A percentile compares a stretch with the other conserved stretches of the same genome.
These are phyloP conservation scores for Argentina silus DNA, from an alignment of 2,797 vertebrate genomes.

Conservation along the genomic window DNA sequence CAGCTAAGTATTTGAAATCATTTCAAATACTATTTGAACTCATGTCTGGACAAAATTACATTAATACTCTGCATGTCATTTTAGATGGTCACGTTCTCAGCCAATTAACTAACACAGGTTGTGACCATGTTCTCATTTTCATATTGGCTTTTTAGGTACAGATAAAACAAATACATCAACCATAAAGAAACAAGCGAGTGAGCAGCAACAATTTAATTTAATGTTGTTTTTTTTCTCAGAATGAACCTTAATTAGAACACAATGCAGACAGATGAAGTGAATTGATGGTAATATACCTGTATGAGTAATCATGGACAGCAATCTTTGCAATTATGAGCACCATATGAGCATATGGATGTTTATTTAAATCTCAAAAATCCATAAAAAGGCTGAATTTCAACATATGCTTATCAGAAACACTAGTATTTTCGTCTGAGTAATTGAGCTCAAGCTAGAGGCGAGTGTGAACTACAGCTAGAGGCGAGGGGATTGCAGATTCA, in stretches of 20 bases:
- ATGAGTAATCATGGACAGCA: not conserved
- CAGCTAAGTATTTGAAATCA: too few relatives aligned
- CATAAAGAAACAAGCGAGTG: constrained; percentile 32
- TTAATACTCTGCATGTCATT: not conserved
- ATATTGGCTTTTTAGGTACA: not conserved
- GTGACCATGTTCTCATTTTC: constrained; percentile 21
- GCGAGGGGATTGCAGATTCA: not conserved
- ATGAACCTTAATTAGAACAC: not conserved
- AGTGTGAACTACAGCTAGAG: not conserved
- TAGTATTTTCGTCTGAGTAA: too few relatives aligned
- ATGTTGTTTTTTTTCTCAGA: not conserved
- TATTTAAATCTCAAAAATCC: not conserved
- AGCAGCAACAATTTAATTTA: not conserved
- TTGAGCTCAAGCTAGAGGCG: not conserved
- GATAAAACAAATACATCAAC: constrained; percentile 20
- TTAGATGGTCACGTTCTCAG: constrained; percentile 1
- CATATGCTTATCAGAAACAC: too few relatives aligned
- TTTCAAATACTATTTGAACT: too few relatives aligned
- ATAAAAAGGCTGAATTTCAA: too few relatives aligned
- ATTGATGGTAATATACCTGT: not conserved
- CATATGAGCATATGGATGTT: not conserved
- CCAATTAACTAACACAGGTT: constrained; percentile 14
- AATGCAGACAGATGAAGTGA: not conserved
- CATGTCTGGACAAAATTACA: not conserved
- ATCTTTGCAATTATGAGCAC: not conserved